Base-by-base conservation (phyloP, 2,888 invertebrate genomes). In the Leptinotarsa tumamoca region DNA sequence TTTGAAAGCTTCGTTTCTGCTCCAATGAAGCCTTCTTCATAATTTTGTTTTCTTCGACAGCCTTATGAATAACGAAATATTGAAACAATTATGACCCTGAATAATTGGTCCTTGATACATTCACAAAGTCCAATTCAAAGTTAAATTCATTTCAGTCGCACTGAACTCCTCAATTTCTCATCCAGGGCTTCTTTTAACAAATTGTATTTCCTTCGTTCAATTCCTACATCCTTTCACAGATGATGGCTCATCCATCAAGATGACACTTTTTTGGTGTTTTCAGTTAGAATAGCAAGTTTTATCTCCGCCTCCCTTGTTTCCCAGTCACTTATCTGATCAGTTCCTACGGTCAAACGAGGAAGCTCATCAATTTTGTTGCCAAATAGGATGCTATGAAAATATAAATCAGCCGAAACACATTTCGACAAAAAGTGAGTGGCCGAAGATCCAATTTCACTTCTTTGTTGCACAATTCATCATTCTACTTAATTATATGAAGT, bases 351-450 rank as follows among this genome's bases (percentile, higher is more conserved):
- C 33, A 13, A n/a, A 63, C 33, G 33, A 43, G n/a, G 21, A 21
- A 4, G 63, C n/a, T 63, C 63, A 63, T 63, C 63, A 63, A 43
- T 63, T 63, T 7, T 63, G 18, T 27, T 63, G 63, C 33, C 63
- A 33, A 43, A 63, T 63, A 14, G 63, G n/a, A 63, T 10, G 63
- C 10, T 63, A 63, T 63, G 33, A 63, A 63, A 63, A 63, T 63
- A 63, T 63, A 63, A 63, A 63, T 63, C 63, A 63, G 63, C 63
- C 43, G 27, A 63, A 63, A 63, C 63, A 63, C 63, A 63, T 63
- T 43, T 63, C 63, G 13, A 43, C 63, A 63, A 63, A 63, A 63
- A 63, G 10, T 33, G 3, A 33, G 14, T 43, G 14, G 18, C 3
- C 5, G n/a, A 43, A 33, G 17, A 43, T 14, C 33, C 33, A 63